Conservation (phyloP, 2,113 vertebrate genomes). For the Poicephalus gulielmi region DNA sequence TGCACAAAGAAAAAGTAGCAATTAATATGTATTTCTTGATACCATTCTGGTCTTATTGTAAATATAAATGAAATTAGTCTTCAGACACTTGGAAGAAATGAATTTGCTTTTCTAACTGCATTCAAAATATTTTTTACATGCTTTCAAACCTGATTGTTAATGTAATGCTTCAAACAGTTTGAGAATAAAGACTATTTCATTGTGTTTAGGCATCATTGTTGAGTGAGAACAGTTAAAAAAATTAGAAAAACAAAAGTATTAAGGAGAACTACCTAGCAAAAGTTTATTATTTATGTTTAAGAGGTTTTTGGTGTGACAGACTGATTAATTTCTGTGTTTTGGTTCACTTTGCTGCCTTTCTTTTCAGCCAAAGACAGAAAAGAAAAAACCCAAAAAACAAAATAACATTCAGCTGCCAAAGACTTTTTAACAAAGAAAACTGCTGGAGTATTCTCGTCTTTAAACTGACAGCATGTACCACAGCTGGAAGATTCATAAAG, state of each 20-base stretch:
- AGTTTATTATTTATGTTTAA: constrained; percentile 10
- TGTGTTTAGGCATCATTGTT: background rate
- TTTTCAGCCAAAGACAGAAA: background rate
- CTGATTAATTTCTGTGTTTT: background rate
- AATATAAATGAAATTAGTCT: background rate
- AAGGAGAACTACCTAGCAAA: background rate
- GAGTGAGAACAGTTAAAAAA: background rate
- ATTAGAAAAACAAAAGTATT: background rate
- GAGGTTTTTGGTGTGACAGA: background rate
- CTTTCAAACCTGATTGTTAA: background rate
- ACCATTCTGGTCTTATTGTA: background rate
- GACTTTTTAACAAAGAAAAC: background rate
- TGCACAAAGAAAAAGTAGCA: background rate
- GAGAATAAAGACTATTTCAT: background rate
- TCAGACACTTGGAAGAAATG: background rate
- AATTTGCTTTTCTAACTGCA: background rate
- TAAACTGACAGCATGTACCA: background rate
- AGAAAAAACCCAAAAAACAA: background rate
- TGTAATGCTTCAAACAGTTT: background rate
- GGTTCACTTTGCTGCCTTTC: background rate
- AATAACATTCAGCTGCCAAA: background rate
- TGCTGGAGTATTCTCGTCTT: background rate
- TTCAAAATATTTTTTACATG: background rate
- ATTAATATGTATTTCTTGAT: background rate
- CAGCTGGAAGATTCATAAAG: background rate